Base-by-base conservation (phyloP, 2,888 invertebrate species). In the Litoditis marina region DNA sequence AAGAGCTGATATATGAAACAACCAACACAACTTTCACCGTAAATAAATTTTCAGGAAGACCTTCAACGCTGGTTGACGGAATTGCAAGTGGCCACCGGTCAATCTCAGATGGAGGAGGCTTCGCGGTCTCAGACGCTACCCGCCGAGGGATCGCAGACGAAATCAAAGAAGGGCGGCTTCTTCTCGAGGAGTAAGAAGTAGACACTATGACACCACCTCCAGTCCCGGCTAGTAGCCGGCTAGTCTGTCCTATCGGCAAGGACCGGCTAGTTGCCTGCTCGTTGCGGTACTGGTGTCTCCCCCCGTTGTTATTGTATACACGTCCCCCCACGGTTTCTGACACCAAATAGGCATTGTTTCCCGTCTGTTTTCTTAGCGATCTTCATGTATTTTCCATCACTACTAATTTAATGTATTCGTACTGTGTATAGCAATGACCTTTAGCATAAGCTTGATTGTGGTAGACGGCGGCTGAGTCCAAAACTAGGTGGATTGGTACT, bases 41-140 rank as follows among this genome's bases (percentile, higher is more conserved):
- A n/a, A n/a, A n/a, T n/a, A n/a, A n/a, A 32, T 11, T 75, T 83
- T 31, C 78, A 86, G 86, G 92, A 92, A 82, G 96, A 96, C 86
- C 92, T 95, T 92, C 88, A 89, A 78, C 87, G 88, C 81, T 98
- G 96, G 96, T 90, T 95, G 78, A 87, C 88, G 60, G 88, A 89
- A 75, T 88, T 96, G 68, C 90, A 91, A 81, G 88, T 88, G 57
- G 89, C 90, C 81, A 88, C 89, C 63, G 89, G 89, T 34, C 84
- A 83, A 52, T 36, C 65, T 7, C 68, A 69, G 49, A 47, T 66
- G 42, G 73, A 71, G 50, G 77, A 75, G 59, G 67, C 68, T 16
- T 61, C 67, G 39, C 50, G 69, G 34, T 71, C 69, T 31, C 70
- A 73, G 47, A 71, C 72, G 92, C 94, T 71, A 36, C 74, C 71